Evolutionary conservation across 2,888 invertebrate genomes (phyloP), one percentile per base, ranked within the genome.

Genomic region (Papilio demoleus): DNA sequence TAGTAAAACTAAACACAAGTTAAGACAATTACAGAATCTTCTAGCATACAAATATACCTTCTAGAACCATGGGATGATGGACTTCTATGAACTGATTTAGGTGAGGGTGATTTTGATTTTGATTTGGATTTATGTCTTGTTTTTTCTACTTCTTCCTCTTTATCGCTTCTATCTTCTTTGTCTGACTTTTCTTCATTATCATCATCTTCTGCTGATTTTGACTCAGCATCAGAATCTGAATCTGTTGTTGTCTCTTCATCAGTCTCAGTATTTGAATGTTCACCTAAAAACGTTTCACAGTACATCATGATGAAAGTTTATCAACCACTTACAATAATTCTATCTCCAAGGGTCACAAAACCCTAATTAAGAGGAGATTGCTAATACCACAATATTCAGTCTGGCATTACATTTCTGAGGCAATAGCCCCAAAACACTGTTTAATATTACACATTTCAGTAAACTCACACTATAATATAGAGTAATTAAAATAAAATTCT

Each of bases 231-330:
- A 62, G 77, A 75, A 9, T 78, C 82, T 22, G 93, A 92, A 66
- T 69, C 69, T 36, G 84, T 83, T 27, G 89, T 83, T 67, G 86
- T 90, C 36, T 88, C 92, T 60, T 92, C 93, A 53, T 93, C 94
- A 1, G 94, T 90, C 66, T 94, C 94, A 62, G 90, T 77, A 67
- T 90, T 86, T 71, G 90, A 87, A 77, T 91, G 90, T 79, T 92
- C 92, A 78, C 92, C 92, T 92, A 68, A 64, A 84, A 82, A 1
- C 69, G 63, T 62, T 19, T 22, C 4, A 22, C 14, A 56, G 31
- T 56, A 27, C n/a, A 53, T 50, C 14, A 8, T 36, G 2, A 36
- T 11, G 8, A 11, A 36, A 1, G 11, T 8, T 36, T 36, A 36
- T n/a, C n/a, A n/a, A n/a, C n/a, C n/a, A n/a, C n/a, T n/a, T n/a